A percentile compares a stretch with the other conserved stretches of the same genome.
Evolutionary conservation across 2,888 invertebrate genomes (phyloP).

Genomic region (Bursaphelenchus okinawaensis): DNA sequence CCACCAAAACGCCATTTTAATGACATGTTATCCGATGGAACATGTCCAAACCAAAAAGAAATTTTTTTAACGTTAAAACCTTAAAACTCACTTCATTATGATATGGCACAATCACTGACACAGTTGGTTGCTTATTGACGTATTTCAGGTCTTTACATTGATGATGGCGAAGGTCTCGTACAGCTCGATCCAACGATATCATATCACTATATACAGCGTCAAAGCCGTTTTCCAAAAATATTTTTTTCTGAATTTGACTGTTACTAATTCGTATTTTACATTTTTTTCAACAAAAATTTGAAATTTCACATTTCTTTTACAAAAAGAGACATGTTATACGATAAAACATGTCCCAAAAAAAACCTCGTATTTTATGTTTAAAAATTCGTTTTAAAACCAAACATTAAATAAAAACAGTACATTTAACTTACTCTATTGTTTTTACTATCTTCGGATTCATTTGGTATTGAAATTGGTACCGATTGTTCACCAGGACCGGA

Average conservation of each 20-base stretch:
- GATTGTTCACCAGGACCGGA: conserved; percentile 53
- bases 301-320: not conserved
- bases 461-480: conserved; percentile 57
- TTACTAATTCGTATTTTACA: too few species aligned
- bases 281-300: too few species aligned
- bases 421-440: conserved; percentile 21
- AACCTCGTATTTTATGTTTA: too few species aligned
- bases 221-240: conserved; percentile 81
- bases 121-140: conserved; percentile 60
- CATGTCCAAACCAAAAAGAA: too few species aligned
- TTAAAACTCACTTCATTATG: conserved; percentile 60
- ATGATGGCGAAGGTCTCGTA: conserved; percentile 64
- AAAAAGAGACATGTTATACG: too few species aligned
- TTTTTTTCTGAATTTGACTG: conserved; percentile 36
- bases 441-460: conserved; percentile 37
- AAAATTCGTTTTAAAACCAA: too few species aligned
- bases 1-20: too few species aligned
- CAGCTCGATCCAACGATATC: conserved; percentile 78
- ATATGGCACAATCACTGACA: conserved; percentile 62
- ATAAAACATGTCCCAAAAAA: too few species aligned
- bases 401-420: not conserved
- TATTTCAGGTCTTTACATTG: conserved; percentile 61
- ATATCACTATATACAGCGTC: conserved; percentile 84
- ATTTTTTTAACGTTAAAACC: too few species aligned
- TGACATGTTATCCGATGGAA: too few species aligned